Evolutionary conservation across 2,888 invertebrate genomes (phyloP), one percentile per base, ranked within the genome.

Genomic region (Germaria angustata): DNA sequence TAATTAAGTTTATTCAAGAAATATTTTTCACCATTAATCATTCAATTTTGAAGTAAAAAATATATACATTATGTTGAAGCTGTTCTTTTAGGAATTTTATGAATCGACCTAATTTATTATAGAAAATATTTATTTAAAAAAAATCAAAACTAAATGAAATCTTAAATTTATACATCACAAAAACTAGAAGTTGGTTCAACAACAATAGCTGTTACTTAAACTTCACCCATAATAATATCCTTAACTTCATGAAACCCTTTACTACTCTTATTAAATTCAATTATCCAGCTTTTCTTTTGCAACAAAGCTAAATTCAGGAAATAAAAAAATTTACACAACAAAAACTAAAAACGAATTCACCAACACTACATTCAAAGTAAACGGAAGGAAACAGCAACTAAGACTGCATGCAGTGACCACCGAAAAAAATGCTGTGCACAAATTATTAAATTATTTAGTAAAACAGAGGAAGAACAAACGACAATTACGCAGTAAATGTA

Each of bases 401-500:
- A 13, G 22, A 36, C 15, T 59, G 34, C 6, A 36, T 46, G 6
- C 15, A 59, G 8, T 61, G 49, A 49, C 71, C 22, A 7, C 22
- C 34, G 41, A 32, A 46, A 46, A 68, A 22, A 68, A 22, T 15
- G 13, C 0, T 7, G 46, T 44, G 22, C n/a, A 36, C 13, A 39
- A 59, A 36, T 28, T 59, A 59, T 49, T 49, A 59, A 72, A 39
- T 59, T 72, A 72, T 51, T 72, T 61, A 51, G 24, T n/a, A 39
- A 55, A 55, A 41, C 22, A 20, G 41, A 6, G 22, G 1, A 49
- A 72, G 36, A 28, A 61, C 59, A 61, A 51, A 72, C 15, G n/a
- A 46, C 49, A 61, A 72, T 69, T 69, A 69, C 55, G 55, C 51
- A 72, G 72, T 72, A 51, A 72, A 49, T 49, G 39, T 28, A 59